Base-by-base conservation (phyloP, 2,888 invertebrate species). In the Dorcus parallelipipedus region DNA sequence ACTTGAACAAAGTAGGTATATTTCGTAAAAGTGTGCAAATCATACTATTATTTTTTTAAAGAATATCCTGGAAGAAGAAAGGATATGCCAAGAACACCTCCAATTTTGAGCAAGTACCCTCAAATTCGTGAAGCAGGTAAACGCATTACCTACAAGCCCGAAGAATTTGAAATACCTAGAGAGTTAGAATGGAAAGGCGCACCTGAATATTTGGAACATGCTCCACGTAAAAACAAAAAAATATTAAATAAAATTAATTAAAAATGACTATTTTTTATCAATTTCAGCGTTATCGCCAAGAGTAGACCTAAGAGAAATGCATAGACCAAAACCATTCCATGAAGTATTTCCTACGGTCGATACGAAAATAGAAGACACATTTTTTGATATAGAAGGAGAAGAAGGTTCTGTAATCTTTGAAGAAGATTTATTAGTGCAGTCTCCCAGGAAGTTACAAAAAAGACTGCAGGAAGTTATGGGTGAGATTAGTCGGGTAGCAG, bases 11-110 rank as follows among this genome's bases (percentile, higher is more conserved):
- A 53, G 56, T 60, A 51, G 9, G 23, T 9, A n/a, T 1, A 38
- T 3, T 50, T 39, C n/a, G 38, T 38, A 33, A 26, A 10, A 8
- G 38, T 33, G 1, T 33, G 1, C 3, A 33, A 33, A 6, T 7
- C 26, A 17, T 5, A 42, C 4, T 40, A 33, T 49, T 14, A 40
- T 52, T 17, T 40, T 60, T 58, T 33, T 48, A 63, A 14, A 14
- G 63, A 54, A 42, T 64, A 60, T 53, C 55, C 62, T 4, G 50
- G 57, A 52, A 60, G 60, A 48, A 52, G 62, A 49, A 56, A 49
- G 23, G 67, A 64, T 45, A 63, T 63, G 41, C 60, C 62, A n/a
- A 50, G 45, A 38, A 71, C 70, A 3, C 71, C 71, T 9, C 71
- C 71, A 1, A 53, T 67, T 14, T 71, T 71, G 50, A 69, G 70